Conservation (phyloP, 1,140 invertebrate genomes). For the Diuraphis noxia region DNA sequence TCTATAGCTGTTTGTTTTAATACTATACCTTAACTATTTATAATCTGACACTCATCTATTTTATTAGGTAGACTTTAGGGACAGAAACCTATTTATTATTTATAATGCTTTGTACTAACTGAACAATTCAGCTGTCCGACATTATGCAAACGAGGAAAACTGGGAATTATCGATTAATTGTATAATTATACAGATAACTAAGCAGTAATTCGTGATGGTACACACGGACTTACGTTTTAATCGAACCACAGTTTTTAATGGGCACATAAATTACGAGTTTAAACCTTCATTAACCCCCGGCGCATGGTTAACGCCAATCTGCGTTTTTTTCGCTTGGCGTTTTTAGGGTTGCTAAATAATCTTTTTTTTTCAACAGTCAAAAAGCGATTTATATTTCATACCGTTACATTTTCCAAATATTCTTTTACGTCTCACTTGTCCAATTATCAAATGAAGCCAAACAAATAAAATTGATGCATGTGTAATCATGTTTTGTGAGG, state of each 20-base stretch:
- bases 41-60: background rate
- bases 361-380: constrained; percentile 24
- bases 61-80: background rate
- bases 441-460: background rate
- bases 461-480: background rate
- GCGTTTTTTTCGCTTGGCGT: background rate
- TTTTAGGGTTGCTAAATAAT: constrained; percentile 41
- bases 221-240: constrained; percentile 46
- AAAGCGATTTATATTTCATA: constrained; percentile 11
- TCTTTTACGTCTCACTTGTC: constrained; percentile 3
- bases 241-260: constrained; percentile 48
- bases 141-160: background rate
- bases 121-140: background rate
- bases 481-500: background rate
- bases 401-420: background rate
- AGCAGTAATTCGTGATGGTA: constrained; percentile 9
- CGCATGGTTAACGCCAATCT: constrained; percentile 40
- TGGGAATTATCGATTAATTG: constrained; percentile 16
- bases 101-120: background rate
- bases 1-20: background rate
- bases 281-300: constrained; percentile 52
- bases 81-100: background rate
- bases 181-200: constrained; percentile 25
- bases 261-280: constrained; percentile 51
- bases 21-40: background rate